Evolutionary conservation across 1,140 invertebrate genomes (phyloP).

Genomic region (Battus philenor): DNA sequence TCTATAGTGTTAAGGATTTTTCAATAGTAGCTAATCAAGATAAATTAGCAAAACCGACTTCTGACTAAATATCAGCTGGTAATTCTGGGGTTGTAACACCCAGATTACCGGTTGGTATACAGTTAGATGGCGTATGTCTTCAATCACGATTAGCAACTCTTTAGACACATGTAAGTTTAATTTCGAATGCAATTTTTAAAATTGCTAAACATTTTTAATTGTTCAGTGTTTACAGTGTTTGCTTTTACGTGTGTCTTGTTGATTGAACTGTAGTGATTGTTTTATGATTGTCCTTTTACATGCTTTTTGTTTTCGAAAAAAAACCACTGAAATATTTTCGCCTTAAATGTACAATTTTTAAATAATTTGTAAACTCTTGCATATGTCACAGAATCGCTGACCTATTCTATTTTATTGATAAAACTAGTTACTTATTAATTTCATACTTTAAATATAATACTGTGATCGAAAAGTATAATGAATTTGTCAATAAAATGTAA

Average conservation of each 20-base stretch:
- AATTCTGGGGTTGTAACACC: conserved; percentile 88
- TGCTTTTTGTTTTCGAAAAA: not conserved
- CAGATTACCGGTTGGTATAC: conserved; percentile 91
- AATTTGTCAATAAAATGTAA: no score
- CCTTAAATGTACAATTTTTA: no score
- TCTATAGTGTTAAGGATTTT: no score
- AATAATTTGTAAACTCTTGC: no score
- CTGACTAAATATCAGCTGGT: conserved; percentile 96
- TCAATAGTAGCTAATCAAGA: conserved; percentile 2
- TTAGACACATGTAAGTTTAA: conserved; percentile 52
- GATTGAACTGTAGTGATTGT: conserved; percentile 5
- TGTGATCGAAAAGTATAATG: no score
- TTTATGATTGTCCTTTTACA: not conserved
- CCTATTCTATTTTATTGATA: no score
- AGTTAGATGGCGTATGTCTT: conserved; percentile 42
- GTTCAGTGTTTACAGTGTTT: conserved; percentile 26
- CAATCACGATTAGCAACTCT: conserved; percentile 24
- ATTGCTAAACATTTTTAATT: conserved; percentile 32
- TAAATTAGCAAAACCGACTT: conserved; percentile 20
- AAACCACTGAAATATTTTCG: not conserved
- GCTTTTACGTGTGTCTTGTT: conserved; percentile 29
- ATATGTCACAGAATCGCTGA: no score
- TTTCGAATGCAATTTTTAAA: conserved; percentile 26
- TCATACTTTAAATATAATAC: no score
- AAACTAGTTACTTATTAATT: no score